phyloP scores from a whole-genome alignment of 2,113 vertebrate genomes.

The Zapus hudsonius region DNA sequence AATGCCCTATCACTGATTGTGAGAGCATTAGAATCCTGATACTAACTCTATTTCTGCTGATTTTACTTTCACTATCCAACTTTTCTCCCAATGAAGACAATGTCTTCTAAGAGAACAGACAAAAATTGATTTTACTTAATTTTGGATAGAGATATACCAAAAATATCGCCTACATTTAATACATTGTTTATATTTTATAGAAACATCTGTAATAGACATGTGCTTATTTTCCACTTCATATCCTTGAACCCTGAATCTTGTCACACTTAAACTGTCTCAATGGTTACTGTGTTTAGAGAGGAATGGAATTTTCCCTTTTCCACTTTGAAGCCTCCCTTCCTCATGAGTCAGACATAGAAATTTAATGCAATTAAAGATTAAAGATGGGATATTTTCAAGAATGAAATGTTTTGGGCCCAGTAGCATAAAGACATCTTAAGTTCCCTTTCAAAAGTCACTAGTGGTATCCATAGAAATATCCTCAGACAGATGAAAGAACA shows the following conservation, averaged over 20 bases:
- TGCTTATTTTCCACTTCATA: not conserved
- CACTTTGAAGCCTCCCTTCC: constrained; percentile 62
- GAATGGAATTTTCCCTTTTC: constrained; percentile 55
- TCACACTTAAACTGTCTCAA: constrained; percentile 14
- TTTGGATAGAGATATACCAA: not conserved
- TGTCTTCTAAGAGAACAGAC: not conserved
- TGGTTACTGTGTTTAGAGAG: constrained; percentile 32
- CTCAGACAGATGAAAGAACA: constrained; percentile 46
- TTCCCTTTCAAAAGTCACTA: constrained; percentile 65
- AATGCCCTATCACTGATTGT: not conserved
- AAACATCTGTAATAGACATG: not conserved
- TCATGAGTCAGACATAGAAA: constrained; percentile 63
- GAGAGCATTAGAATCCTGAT: not conserved
- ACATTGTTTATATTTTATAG: constrained; percentile 4
- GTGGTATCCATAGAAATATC: constrained; percentile 47
- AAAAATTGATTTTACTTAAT: constrained; percentile 1
- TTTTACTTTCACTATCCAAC: not conserved
- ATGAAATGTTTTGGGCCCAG: constrained; percentile 57
- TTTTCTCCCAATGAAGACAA: constrained; percentile 20
- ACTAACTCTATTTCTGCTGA: not conserved
- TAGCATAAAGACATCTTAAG: constrained; percentile 50
- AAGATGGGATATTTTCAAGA: constrained; percentile 61
- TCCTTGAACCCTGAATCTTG: not conserved
- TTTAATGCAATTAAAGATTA: constrained; percentile 64
- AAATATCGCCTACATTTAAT: not conserved